A percentile compares a stretch with the other conserved stretches of the same genome.
phyloP scores from a whole-genome alignment of 2,797 vertebrate species.

The Apogon hyalosoma region DNA sequence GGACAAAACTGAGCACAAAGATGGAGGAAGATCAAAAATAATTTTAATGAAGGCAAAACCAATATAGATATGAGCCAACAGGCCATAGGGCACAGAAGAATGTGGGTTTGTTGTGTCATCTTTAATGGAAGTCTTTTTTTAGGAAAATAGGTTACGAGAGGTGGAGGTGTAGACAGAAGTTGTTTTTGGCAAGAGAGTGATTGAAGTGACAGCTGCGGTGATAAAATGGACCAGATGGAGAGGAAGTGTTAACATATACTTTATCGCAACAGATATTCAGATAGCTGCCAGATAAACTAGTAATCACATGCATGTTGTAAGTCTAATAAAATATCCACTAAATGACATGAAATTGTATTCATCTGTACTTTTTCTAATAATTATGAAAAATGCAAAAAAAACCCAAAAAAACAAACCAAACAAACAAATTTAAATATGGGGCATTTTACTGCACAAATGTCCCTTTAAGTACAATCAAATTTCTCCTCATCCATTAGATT shows the following conservation, averaged over 20 bases:
- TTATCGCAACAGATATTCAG: conserved; percentile 28
- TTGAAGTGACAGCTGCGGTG: conserved; percentile 32
- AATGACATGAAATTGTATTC: neutral
- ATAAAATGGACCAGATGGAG: conserved; percentile 32
- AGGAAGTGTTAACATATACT: conserved; percentile 2
- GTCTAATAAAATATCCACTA: neutral
- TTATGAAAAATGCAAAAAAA: neutral
- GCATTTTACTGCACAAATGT: neutral
- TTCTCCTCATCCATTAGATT: conserved; percentile 4
- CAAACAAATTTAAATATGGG: no score
- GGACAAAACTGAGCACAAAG: neutral
- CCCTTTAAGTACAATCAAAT: neutral
- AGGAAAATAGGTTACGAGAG: conserved; percentile 39
- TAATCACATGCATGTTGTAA: conserved; percentile 14
- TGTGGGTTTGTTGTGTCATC: conserved; percentile 34
- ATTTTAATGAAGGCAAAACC: neutral
- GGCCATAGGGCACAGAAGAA: conserved; percentile 21
- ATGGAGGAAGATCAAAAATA: neutral
- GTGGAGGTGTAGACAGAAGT: conserved; percentile 23
- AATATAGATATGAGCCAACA: neutral
- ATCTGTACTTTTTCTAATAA: neutral
- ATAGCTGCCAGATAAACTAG: conserved; percentile 9
- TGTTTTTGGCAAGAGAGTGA: conserved; percentile 28
- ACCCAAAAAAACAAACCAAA: no score
- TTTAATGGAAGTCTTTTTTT: conserved; percentile 39